Conservation (phyloP, 2,888 invertebrate species). For the Artemia sinica region DNA sequence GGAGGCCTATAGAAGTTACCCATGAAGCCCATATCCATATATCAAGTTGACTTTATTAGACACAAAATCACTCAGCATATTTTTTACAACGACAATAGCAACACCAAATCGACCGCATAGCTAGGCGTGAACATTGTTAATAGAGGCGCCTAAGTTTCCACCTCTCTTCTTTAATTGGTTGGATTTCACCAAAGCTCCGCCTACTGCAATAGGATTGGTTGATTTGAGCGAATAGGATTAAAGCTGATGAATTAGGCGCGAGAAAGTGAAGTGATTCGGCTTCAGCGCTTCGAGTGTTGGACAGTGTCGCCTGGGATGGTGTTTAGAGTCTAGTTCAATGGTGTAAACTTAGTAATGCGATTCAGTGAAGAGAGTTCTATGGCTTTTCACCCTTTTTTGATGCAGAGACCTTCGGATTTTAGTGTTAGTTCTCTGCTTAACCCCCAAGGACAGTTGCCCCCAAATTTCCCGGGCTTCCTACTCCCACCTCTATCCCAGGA, state of each 20-base stretch:
- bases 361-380: slow-evolving; percentile 32
- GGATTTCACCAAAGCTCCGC: neutral
- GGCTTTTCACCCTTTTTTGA: slow-evolving; percentile 44
- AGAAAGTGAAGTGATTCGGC: slow-evolving; percentile 13
- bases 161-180: neutral
- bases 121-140: slow-evolving; percentile 4
- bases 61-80: too few relatives aligned
- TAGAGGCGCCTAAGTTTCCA: slow-evolving; percentile 6
- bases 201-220: neutral
- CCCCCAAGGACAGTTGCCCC: slow-evolving; percentile 31
- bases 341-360: slow-evolving; percentile 10
- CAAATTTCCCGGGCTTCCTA: slow-evolving; percentile 23
- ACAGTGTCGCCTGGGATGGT: slow-evolving; percentile 3
- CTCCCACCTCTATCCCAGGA: neutral
- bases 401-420: slow-evolving; percentile 79
- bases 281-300: slow-evolving; percentile 1
- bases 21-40: too few relatives aligned
- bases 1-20: too few relatives aligned
- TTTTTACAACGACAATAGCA: neutral
- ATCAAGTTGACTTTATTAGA: too few relatives aligned
- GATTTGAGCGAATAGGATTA: neutral
- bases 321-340: slow-evolving; percentile 9
- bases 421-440: slow-evolving; percentile 74
- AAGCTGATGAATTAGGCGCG: slow-evolving; percentile 1
- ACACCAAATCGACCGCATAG: slow-evolving; percentile 7